phyloP scores from a whole-genome alignment of 2,888 invertebrate species.

The Vandiemenella viatica region DNA sequence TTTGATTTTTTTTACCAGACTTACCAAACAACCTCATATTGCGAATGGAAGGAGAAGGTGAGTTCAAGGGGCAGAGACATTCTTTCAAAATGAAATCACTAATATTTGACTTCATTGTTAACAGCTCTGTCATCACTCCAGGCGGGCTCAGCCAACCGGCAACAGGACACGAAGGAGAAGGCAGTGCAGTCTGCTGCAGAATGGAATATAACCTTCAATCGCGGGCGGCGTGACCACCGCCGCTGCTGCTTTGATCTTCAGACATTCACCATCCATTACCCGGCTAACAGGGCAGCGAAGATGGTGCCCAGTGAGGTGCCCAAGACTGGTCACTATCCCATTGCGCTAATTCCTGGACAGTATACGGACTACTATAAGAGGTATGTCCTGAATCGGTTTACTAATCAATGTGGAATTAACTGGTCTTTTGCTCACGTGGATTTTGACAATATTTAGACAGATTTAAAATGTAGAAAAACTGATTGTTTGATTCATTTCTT shows the following conservation, averaged over 20 bases:
- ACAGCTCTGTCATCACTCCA: constrained; percentile 14
- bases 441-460: too few species aligned
- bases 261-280: constrained; percentile 71
- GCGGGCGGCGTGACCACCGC: constrained; percentile 55
- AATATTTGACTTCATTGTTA: too few species aligned
- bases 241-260: constrained; percentile 83
- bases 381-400: constrained; percentile 26
- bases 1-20: too few species aligned
- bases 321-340: constrained; percentile 63
- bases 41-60: too few species aligned
- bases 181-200: constrained; percentile 74
- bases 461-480: too few species aligned
- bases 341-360: constrained; percentile 92
- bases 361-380: constrained; percentile 72
- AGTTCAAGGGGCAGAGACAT: too few species aligned
- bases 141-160: not conserved
- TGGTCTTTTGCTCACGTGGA: too few species aligned
- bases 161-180: constrained; percentile 41
- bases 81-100: too few species aligned
- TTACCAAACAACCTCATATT: too few species aligned
- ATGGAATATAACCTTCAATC: constrained; percentile 80
- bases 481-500: too few species aligned
- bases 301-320: constrained; percentile 30
- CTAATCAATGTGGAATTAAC: not conserved
- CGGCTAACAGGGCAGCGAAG: constrained; percentile 28